Percentiles rank a stretch among this genome's conserved stretches.
phyloP scores from a whole-genome alignment of 2,888 invertebrate species.

The Pristionchus exspectatus region DNA sequence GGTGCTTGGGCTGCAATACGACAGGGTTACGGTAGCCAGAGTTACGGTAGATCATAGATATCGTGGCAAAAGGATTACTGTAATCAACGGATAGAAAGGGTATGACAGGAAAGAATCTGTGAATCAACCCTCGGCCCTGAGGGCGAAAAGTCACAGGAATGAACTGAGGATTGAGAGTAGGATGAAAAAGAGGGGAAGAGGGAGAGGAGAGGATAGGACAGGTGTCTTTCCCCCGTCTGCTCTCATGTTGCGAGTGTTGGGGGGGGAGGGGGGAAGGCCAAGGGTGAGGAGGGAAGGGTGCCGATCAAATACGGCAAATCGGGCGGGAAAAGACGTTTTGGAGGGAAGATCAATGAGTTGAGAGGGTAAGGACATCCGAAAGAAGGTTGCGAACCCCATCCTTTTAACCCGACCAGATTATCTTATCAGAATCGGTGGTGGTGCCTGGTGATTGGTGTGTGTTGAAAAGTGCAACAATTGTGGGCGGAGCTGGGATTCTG shows the following conservation, averaged over 20 bases:
- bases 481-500: not conserved
- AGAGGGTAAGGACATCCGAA: not conserved
- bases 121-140: not conserved
- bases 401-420: not conserved
- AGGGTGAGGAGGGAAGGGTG: not conserved
- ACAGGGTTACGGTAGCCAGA: not conserved
- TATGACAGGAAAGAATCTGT: not conserved
- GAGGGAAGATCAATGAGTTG: not conserved
- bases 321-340: not conserved
- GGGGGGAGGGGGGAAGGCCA: not conserved
- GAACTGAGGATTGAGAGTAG: slow-evolving; percentile 32
- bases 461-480: not conserved
- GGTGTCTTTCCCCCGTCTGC: slow-evolving; percentile 6
- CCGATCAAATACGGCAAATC: slow-evolving; percentile 21
- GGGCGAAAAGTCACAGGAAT: not conserved
- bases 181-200: slow-evolving; percentile 4
- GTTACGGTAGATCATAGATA: not conserved
- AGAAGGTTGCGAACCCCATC: not conserved
- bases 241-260: not conserved
- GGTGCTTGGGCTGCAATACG: not conserved
- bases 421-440: not conserved
- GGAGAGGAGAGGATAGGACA: not conserved
- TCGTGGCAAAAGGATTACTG: not conserved
- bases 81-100: not conserved
- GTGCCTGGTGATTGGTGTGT: not conserved